These are phyloP conservation scores for Babyrousa celebensis DNA, from an alignment of 2,797 vertebrate species.

Conservation along the genomic window DNA sequence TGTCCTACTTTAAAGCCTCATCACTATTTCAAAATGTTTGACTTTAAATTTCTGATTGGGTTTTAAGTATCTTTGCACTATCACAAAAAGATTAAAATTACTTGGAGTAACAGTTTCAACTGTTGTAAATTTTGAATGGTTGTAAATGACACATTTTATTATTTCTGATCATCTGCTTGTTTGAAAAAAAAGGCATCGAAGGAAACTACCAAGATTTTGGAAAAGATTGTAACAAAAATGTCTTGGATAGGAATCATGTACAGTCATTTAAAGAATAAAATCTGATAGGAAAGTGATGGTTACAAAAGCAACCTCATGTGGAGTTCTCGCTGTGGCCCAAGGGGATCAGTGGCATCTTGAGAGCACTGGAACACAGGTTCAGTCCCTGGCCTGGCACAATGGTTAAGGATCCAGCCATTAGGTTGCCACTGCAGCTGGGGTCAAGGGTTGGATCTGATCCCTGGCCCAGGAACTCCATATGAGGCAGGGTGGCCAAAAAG, in stretches of 20 bases:
- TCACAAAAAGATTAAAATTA: neutral
- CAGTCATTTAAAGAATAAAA: slow-evolving; percentile 23
- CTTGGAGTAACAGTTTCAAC: neutral
- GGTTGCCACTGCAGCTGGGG: too few species aligned
- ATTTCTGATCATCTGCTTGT: slow-evolving; percentile 18
- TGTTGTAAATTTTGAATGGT: neutral
- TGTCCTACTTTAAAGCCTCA: neutral
- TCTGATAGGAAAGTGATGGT: neutral
- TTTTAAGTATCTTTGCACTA: slow-evolving; percentile 47
- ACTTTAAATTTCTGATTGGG: neutral
- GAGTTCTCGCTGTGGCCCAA: too few species aligned
- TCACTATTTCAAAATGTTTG: neutral
- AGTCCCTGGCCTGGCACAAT: too few species aligned
- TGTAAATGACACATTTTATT: neutral
- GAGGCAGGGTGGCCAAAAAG: too few species aligned
- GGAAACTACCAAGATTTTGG: slow-evolving; percentile 3
- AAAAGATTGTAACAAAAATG: neutral
- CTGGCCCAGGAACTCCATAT: too few species aligned
- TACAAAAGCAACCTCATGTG: neutral
- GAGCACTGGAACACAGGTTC: too few species aligned
- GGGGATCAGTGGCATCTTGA: too few species aligned
- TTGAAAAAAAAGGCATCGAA: neutral
- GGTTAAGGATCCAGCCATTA: too few species aligned
- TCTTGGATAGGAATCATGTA: neutral
- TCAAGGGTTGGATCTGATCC: too few species aligned